Base-by-base conservation (phyloP, 2,888 invertebrate genomes). In the Netelia fuscicornis region DNA sequence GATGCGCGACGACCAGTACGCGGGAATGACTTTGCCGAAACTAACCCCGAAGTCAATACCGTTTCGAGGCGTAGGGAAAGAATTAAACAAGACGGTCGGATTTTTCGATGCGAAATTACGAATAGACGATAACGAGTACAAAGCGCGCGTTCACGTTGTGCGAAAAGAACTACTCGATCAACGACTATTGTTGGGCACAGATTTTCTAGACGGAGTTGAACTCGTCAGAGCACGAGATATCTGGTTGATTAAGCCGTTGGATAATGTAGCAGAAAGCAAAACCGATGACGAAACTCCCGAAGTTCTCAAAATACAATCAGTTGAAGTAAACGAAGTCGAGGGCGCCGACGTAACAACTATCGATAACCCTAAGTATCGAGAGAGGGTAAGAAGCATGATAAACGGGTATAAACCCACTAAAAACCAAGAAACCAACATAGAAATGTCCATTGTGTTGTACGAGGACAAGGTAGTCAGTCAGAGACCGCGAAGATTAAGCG, bases 381-480 rank as follows among this genome's bases (percentile, higher is more conserved):
- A 56, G 1, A 13, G n/a, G 1, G n/a, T 56, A 0, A n/a, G 1
- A 8, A 56, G 17, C 2, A 56, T 56, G n/a, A 13, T 56, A 6
- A n/a, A 56, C 10, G n/a, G 1, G 0, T 56, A 56, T 17, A 56
- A 56, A n/a, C 56, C 8, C 20, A 68, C 20, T 48, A 60, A n/a
- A 23, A 2, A 37, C 1, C 76, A 81, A 30, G 83, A 80, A 5
- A 82, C 78, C 6, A 60, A 74, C 0, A 80, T 86, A 0, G 76
- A 65, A n/a, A 83, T 76, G 76, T 71, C 60, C 20, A 58, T 86
- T 23, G 52, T 83, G 52, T 60, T 87, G 1, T 78, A 83, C n/a
- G 83, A 88, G 54, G 83, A 86, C 11, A 70, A 54, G 2, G 86
- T 87, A 3, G 76, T 88, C 0, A 81, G 82, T 72, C 81, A 86